phyloP scores from a whole-genome alignment of 1,140 invertebrate species.

The Drosophila murphyi region DNA sequence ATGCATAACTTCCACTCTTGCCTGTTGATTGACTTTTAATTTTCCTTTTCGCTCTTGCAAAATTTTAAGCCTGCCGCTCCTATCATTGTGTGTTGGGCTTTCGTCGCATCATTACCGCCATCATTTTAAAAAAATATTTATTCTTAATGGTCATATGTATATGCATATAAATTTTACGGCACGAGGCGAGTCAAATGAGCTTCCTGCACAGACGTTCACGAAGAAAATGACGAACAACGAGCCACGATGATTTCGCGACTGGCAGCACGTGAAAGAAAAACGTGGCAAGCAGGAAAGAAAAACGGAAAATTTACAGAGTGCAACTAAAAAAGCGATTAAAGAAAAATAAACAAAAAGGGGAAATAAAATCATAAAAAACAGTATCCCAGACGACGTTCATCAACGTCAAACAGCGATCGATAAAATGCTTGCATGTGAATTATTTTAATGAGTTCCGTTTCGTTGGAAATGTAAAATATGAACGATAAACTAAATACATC shows the following conservation, averaged over 20 bases:
- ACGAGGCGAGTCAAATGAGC: slow-evolving; percentile 73
- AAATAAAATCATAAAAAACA: slow-evolving; percentile 39
- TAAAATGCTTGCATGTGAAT: slow-evolving; percentile 82
- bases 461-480: slow-evolving; percentile 78
- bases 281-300: slow-evolving; percentile 49
- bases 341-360: slow-evolving; percentile 33
- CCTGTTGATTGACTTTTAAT: slow-evolving; percentile 60
- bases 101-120: slow-evolving; percentile 75
- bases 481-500: slow-evolving; percentile 80
- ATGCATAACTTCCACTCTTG: slow-evolving; percentile 49
- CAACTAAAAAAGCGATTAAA: slow-evolving; percentile 64
- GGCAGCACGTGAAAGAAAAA: slow-evolving; percentile 42
- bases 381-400: slow-evolving; percentile 70
- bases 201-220: slow-evolving; percentile 70
- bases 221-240: slow-evolving; percentile 35
- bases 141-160: slow-evolving; percentile 68
- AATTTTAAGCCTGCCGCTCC: slow-evolving; percentile 35
- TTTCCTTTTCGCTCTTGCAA: not conserved
- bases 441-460: slow-evolving; percentile 83
- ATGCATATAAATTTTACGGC: slow-evolving; percentile 68
- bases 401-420: slow-evolving; percentile 78
- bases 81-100: slow-evolving; percentile 2
- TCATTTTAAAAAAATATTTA: slow-evolving; percentile 81
- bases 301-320: slow-evolving; percentile 74
- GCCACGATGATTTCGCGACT: slow-evolving; percentile 16